A percentile compares a stretch with the other conserved stretches of the same genome.
phyloP scores from a whole-genome alignment of 2,797 vertebrate genomes.

The Tinamus major region DNA sequence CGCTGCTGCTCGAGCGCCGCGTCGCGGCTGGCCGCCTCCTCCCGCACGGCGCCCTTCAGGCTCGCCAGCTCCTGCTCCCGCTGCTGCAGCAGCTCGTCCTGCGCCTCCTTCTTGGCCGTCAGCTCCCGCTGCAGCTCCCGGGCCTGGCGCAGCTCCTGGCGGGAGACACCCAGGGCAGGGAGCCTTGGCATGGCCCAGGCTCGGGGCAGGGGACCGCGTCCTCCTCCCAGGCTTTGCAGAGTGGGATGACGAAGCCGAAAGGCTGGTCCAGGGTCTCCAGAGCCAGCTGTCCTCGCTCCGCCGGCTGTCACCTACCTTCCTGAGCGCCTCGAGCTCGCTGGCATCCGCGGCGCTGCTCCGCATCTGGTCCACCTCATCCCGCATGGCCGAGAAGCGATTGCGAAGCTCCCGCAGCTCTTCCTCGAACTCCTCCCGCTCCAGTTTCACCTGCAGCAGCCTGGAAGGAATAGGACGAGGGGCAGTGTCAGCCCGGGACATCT shows the following conservation, averaged over 20 bases:
- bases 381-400: constrained; percentile 79
- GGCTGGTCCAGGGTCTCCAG: rapidly evolving
- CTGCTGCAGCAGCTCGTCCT: constrained; percentile 77
- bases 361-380: constrained; percentile 79
- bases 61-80: constrained; percentile 85
- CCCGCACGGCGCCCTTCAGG: constrained; percentile 80
- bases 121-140: constrained; percentile 81
- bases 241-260: neutral
- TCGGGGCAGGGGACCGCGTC: neutral
- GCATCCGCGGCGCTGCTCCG: constrained; percentile 68
- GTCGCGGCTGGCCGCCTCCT: constrained; percentile 81
- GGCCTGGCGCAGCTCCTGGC: constrained; percentile 83
- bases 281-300: rapidly evolving
- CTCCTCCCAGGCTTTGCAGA: neutral
- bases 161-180: rapidly evolving
- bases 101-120: constrained; percentile 78
- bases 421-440: constrained; percentile 94
- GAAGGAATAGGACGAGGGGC: neutral
- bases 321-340: constrained; percentile 78
- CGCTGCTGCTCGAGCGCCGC: constrained; percentile 85
- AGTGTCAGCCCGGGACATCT: neutral
- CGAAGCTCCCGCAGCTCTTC: constrained; percentile 89
- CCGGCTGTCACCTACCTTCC: constrained; percentile 80
- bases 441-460: constrained; percentile 89
- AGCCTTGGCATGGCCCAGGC: neutral